These are phyloP conservation scores for Microplitis deprimator DNA, from an alignment of 2,888 invertebrate genomes.

Conservation along the genomic window DNA sequence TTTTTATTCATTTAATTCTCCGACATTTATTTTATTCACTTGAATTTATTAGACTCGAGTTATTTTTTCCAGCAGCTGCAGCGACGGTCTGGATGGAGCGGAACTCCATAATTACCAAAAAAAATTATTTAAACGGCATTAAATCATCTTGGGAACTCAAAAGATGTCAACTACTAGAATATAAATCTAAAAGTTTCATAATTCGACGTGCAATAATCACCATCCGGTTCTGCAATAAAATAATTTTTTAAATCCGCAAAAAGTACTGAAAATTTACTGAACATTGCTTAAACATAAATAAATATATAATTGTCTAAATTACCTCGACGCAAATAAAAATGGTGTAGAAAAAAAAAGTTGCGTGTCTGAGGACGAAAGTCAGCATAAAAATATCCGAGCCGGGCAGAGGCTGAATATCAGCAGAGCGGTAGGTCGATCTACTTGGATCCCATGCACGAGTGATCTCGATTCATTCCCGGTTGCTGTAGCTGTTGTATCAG, in stretches of 20 bases:
- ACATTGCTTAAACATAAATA: neutral
- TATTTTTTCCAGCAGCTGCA: too few species aligned
- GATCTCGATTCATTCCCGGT: conserved; percentile 44
- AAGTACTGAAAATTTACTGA: neutral
- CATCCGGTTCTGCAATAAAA: neutral
- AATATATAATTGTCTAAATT: neutral
- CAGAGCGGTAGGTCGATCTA: conserved; percentile 4
- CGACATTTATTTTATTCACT: too few species aligned
- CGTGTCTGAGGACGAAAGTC: neutral
- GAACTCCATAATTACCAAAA: neutral
- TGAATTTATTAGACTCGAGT: too few species aligned
- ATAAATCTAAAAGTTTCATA: neutral
- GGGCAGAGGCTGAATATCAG: neutral
- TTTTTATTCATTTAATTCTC: neutral
- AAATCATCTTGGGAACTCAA: neutral
- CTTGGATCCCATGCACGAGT: conserved; percentile 38
- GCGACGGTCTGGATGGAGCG: too few species aligned
- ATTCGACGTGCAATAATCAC: neutral
- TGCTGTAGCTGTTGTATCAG: conserved; percentile 6
- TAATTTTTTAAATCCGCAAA: neutral
- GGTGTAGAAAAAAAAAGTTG: neutral
- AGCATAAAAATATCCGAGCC: neutral
- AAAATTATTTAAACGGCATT: neutral
- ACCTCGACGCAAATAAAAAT: neutral
- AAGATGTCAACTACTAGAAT: neutral